These are phyloP conservation scores for Karalla daura DNA, from an alignment of 2,797 vertebrate genomes.

Conservation along the genomic window DNA sequence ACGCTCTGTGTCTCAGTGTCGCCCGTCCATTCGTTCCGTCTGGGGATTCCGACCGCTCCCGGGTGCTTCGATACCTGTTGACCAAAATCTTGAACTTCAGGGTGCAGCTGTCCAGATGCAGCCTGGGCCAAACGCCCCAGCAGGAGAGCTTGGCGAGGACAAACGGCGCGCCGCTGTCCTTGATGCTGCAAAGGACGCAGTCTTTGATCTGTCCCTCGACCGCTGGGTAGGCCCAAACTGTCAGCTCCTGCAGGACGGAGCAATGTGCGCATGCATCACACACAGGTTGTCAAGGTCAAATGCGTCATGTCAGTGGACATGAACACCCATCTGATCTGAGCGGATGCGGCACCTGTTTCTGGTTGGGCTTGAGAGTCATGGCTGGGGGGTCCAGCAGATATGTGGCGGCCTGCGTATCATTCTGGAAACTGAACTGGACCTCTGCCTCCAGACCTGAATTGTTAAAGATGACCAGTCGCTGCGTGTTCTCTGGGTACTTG, in stretches of 20 bases:
- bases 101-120: slow-evolving; percentile 88
- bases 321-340: not conserved
- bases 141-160: slow-evolving; percentile 86
- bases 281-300: not conserved
- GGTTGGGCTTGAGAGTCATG: slow-evolving; percentile 85
- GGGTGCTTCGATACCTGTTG: slow-evolving; percentile 83
- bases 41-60: too few species aligned
- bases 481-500: slow-evolving; percentile 85
- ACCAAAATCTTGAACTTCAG: slow-evolving; percentile 86
- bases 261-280: not conserved
- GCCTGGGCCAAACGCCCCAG: slow-evolving; percentile 85
- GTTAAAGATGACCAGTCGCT: slow-evolving; percentile 88
- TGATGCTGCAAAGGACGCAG: slow-evolving; percentile 85
- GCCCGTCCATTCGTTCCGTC: too few species aligned
- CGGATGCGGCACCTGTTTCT: slow-evolving; percentile 84
- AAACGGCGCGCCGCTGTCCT: slow-evolving; percentile 88
- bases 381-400: slow-evolving; percentile 87
- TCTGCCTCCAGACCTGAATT: slow-evolving; percentile 83
- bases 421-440: slow-evolving; percentile 86
- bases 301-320: not conserved
- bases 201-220: slow-evolving; percentile 84
- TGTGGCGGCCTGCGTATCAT: slow-evolving; percentile 84
- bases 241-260: slow-evolving; percentile 80
- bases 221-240: slow-evolving; percentile 90
- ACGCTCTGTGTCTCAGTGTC: too few species aligned